Evolutionary conservation across 2,888 invertebrate genomes (phyloP).

Genomic region (Eupithecia inturbata): DNA sequence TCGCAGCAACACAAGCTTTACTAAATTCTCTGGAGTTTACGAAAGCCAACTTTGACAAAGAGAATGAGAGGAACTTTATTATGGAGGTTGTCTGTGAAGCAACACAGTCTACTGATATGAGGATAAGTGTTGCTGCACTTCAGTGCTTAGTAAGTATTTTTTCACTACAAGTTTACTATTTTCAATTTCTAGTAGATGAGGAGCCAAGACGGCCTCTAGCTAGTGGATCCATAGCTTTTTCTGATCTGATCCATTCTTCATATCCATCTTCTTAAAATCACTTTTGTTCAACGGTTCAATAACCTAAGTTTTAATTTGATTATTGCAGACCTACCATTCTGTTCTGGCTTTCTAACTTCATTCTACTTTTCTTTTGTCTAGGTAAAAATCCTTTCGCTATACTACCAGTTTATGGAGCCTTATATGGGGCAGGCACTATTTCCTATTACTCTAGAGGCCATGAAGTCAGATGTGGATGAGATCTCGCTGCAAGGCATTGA

Average conservation of each 20-base stretch:
- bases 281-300: not conserved
- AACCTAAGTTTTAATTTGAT: not conserved
- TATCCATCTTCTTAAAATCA: not conserved
- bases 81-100: conserved; percentile 99
- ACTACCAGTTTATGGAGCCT: conserved; percentile 99
- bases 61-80: conserved; percentile 98
- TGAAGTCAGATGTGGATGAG: conserved; percentile 98
- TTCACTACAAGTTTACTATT: not conserved
- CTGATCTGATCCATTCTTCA: too few species aligned
- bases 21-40: conserved; percentile 99
- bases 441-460: conserved; percentile 98
- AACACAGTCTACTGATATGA: conserved; percentile 95
- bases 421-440: conserved; percentile 99
- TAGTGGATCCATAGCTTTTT: not conserved
- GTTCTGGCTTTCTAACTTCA: not conserved
- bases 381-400: conserved; percentile 97
- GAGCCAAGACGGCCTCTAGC: not conserved
- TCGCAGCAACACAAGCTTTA: conserved; percentile 98
- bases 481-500: conserved; percentile 99
- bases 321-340: not conserved
- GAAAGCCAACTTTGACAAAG: conserved; percentile 98
- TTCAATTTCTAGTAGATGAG: not conserved
- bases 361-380: conserved; percentile 42
- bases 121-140: conserved; percentile 97
- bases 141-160: conserved; percentile 93